Percentiles rank a stretch among this genome's conserved stretches.
These are phyloP conservation scores for Amorpha juglandis DNA, from an alignment of 2,888 invertebrate species.

Conservation along the genomic window DNA sequence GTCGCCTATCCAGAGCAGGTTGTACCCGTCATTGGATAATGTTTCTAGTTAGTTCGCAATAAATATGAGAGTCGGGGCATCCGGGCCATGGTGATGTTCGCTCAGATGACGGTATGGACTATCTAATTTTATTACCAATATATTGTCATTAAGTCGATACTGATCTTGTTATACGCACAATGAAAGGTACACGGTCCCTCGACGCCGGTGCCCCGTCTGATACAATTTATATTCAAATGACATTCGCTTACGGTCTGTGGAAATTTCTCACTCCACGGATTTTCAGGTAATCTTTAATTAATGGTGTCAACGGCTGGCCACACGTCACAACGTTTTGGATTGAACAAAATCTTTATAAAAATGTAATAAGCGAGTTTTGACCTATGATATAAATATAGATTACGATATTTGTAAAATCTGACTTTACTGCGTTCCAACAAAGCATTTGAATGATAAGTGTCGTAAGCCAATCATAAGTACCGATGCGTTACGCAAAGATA, in stretches of 20 bases:
- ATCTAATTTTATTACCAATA: conserved; percentile 85
- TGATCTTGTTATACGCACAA: conserved; percentile 84
- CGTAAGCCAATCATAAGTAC: conserved; percentile 30
- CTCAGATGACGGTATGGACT: conserved; percentile 77
- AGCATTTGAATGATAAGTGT: conserved; percentile 29
- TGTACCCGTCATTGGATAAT: conserved; percentile 75
- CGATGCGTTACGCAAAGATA: conserved; percentile 49
- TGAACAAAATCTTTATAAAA: conserved; percentile 46
- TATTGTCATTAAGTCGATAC: conserved; percentile 85
- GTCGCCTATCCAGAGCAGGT: conserved; percentile 66
- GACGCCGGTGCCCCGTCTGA: conserved; percentile 60
- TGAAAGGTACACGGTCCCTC: conserved; percentile 70
- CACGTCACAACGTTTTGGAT: conserved; percentile 53
- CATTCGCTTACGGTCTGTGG: conserved; percentile 74
- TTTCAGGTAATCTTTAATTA: conserved; percentile 79
- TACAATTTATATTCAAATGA: conserved; percentile 83
- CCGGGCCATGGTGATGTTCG: conserved; percentile 66
- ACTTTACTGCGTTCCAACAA: conserved; percentile 27
- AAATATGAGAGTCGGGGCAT: conserved; percentile 75
- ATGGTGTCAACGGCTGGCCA: conserved; percentile 66
- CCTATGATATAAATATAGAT: conserved; percentile 46
- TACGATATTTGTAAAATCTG: conserved; percentile 31
- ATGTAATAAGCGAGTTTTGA: conserved; percentile 44
- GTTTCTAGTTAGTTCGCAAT: conserved; percentile 81
- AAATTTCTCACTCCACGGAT: conserved; percentile 82